Evolutionary conservation across 2,797 vertebrate species (phyloP).

Genomic region (Sciurus carolinensis): DNA sequence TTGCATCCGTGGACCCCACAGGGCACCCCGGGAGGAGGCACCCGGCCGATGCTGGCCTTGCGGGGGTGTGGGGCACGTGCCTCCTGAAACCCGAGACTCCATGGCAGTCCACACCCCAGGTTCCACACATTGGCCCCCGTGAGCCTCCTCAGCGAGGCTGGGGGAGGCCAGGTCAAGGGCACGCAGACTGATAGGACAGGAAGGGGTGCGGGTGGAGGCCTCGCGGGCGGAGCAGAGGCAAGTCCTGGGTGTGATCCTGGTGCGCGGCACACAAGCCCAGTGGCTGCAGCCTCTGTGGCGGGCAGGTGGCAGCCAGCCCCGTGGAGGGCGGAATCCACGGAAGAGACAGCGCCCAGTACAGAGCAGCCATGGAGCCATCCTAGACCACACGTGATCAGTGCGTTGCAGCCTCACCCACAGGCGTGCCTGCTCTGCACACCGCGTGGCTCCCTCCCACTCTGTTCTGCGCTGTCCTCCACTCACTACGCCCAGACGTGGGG

Average conservation of each 20-base stretch:
- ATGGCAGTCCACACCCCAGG: not conserved
- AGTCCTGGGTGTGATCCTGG: no score
- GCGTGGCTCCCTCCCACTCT: not conserved
- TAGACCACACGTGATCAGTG: accelerated
- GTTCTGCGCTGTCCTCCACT: not conserved
- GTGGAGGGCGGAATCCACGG: not conserved
- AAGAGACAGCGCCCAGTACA: not conserved
- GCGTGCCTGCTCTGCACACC: not conserved
- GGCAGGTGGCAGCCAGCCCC: no score
- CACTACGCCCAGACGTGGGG: accelerated
- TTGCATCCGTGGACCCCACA: not conserved
- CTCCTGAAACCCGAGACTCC: not conserved
- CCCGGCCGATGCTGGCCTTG: not conserved
- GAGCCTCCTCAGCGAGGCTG: not conserved
- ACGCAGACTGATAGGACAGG: accelerated
- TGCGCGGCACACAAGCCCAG: no score
- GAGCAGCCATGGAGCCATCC: no score
- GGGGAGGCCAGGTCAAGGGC: not conserved
- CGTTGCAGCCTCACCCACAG: accelerated
- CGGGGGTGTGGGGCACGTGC: no score
- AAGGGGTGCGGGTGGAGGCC: no score
- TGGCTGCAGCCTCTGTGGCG: not conserved
- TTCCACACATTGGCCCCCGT: no score
- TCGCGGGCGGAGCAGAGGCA: no score
- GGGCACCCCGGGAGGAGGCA: no score